Base-by-base conservation (phyloP, 2,888 invertebrate genomes). In the Athalia cordata region DNA sequence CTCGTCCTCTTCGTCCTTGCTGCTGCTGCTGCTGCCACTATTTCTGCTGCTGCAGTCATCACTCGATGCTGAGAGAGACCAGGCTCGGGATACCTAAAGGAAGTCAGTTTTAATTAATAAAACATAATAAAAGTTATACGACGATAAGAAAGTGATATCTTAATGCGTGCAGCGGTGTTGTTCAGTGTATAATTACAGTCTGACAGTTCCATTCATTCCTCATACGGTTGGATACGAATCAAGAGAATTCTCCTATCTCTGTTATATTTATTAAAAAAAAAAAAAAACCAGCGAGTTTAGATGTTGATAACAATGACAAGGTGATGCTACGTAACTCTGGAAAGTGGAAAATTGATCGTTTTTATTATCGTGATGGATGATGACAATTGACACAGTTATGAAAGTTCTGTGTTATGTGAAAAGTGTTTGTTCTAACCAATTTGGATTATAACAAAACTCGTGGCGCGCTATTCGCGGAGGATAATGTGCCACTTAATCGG, bases 141-240 rank as follows among this genome's bases (percentile, higher is more conserved):
- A 29, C 29, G 29, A 29, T 29, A 29, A 29, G 29, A 29, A 29
- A 29, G 29, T 29, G 29, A 29, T 29, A 29, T 29, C 29, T 29
- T 29, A 2, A 29, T 29, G 29, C 29, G 29, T 29, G 29, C 29
- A 29, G 29, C 29, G 29, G 29, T 29, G 29, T 29, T 29, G 29
- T 29, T 29, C 29, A 29, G 29, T 76, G 9, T 52, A 61, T 49
- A 67, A 81, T 81, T 81, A 81, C 81, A 81, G 78, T 81, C 83
- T 80, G 78, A 82, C 29, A 29, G 29, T 29, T 29, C 29, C 29
- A 29, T 29, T 29, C 29, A 29, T 29, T 29, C 29, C 29, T 29
- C 29, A 29, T 29, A 29, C 29, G 29, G 29, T 29, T 29, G 29
- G 29, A 29, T 29, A 29, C 29, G 29, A 29, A 29, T 29, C 29